A percentile compares a stretch with the other conserved stretches of the same genome.
These are phyloP conservation scores for Drosophila merina DNA, from an alignment of 2,888 invertebrate genomes.

Conservation along the genomic window DNA sequence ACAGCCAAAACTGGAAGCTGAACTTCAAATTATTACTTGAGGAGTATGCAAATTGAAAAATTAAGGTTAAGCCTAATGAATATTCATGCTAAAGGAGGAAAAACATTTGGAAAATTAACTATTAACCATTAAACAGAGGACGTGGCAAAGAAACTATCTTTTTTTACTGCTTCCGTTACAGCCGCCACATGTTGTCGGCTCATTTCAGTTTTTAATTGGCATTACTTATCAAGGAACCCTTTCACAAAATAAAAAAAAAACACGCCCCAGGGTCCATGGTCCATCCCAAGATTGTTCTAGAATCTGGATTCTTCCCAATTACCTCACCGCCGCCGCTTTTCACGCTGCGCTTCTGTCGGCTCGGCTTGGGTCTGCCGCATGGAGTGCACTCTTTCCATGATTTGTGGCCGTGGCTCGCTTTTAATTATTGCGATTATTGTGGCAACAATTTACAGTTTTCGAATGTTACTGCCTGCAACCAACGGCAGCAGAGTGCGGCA, in stretches of 20 bases:
- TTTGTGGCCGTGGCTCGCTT: slow-evolving; percentile 62
- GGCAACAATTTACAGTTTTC: slow-evolving; percentile 72
- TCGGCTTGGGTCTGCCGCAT: slow-evolving; percentile 9
- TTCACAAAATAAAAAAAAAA: slow-evolving; percentile 45
- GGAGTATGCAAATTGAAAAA: background rate
- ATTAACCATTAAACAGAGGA: background rate
- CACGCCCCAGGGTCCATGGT: slow-evolving; percentile 40
- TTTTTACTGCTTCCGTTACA: background rate
- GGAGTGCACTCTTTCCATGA: slow-evolving; percentile 47
- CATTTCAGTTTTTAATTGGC: slow-evolving; percentile 56
- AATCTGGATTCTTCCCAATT: slow-evolving; percentile 56
- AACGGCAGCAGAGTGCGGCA: slow-evolving; percentile 14
- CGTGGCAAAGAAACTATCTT: background rate
- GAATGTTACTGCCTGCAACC: slow-evolving; percentile 39
- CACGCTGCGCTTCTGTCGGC: slow-evolving; percentile 29
- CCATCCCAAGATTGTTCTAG: slow-evolving; percentile 57
- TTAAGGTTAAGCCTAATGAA: background rate
- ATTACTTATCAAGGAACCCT: slow-evolving; percentile 55
- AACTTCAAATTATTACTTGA: background rate
- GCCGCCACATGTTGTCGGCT: slow-evolving; percentile 41
- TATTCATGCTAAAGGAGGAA: background rate
- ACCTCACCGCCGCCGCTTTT: slow-evolving; percentile 25
- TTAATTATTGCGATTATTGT: slow-evolving; percentile 75
- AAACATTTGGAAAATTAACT: background rate
- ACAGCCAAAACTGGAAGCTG: background rate